Base-by-base conservation (phyloP, 2,888 invertebrate species). In the Pollenia labialis region DNA sequence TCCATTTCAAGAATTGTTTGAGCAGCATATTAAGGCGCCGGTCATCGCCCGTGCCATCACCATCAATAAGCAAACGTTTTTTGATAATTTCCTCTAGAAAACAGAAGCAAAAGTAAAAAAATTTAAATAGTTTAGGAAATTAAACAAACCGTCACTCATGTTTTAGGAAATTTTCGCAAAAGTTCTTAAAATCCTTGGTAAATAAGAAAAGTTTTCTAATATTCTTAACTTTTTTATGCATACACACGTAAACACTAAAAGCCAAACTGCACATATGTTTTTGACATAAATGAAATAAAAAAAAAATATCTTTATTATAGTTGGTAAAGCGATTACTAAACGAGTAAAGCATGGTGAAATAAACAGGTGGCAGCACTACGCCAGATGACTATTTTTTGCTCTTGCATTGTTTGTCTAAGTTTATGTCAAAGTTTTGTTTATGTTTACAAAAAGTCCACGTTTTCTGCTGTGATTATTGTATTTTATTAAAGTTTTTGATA, bases 41-140 rank as follows among this genome's bases (percentile, higher is more conserved):
- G 92, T 99, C 99, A 92, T 99, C 99, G 23, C 98, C 99, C 11
- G 97, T 98, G 9, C 99, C 99, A 94, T 99, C 99, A 16, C 99
- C 99, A 92, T 99, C 99, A 90, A 99, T 98, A 46, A 99, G 94
- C 54, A 99, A 94, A 88, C 98, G 95, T 89, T 98, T 95, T 89
- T 97, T 96, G 86, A 99, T 98, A 58, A 99, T 97, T 92, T 99
- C 99, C 94, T 99, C 99, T 98, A 92, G 1, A 85, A 83, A 68
- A 48, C 16, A 16, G 16, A 46, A 0, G 11, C 10, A 40, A 66
- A 46, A 74, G 2, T 16, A 68, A 52, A 16, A 44, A 11, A 1
- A 42, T 11, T 60, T 44, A 46, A 9, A 48, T 11, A 16, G 68
- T 4, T 12, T 14, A 4, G 16, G 48, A 40, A 40, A 6, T n/a